Base-by-base conservation (phyloP, 2,113 vertebrate genomes). In the Serilophus lunatus region DNA sequence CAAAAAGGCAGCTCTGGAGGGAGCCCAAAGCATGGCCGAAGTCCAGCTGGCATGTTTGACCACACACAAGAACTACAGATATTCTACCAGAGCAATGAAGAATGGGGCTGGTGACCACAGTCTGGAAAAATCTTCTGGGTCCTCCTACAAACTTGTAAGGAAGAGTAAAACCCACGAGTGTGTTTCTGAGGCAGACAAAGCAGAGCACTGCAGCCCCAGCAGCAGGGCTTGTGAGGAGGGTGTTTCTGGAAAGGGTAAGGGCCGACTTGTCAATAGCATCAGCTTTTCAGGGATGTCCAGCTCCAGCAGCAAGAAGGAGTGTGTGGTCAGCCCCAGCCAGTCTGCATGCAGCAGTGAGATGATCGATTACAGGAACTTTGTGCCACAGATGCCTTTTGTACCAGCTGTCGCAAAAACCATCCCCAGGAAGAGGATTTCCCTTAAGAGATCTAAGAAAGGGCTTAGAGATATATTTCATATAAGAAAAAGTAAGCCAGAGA, bases 341-440 rank as follows among this genome's bases (percentile, higher is more conserved):
- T 96, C 97, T 56, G 78, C 91, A 2, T 97, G 95, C 86, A 97
- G 97, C 92, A 95, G 95, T 40, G 98, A 97, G 91, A 98, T 98
- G 93, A 98, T 98, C 0, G 98, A 99, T 93, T 98, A 98, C 78
- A 97, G 98, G 84, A 98, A 98, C 96, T 98, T 98, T 75, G 98
- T 98, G 60, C 98, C 98, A 85, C 98, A 98, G 97, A 97, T 98
- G 97, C 98, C 98, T 81, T 99, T 99, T n/a, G 98, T 99, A 76
- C 98, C 98, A 42, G 98, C 98, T 12, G 98, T 98, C 0, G 98
- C 98, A 81, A 99, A 99, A 96, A 98, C 98, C 75, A 97, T 98
- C 70, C 98, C 98, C 22, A 98, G 98, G 78, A 99, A 98, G 88
- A 98, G 98, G 82, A 98, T 98, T 95, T 99, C 98, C 40, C 96